A percentile compares a stretch with the other conserved stretches of the same genome.
These are phyloP conservation scores for Leptopilina clavipes DNA, from an alignment of 1,140 invertebrate genomes.

Conservation along the genomic window DNA sequence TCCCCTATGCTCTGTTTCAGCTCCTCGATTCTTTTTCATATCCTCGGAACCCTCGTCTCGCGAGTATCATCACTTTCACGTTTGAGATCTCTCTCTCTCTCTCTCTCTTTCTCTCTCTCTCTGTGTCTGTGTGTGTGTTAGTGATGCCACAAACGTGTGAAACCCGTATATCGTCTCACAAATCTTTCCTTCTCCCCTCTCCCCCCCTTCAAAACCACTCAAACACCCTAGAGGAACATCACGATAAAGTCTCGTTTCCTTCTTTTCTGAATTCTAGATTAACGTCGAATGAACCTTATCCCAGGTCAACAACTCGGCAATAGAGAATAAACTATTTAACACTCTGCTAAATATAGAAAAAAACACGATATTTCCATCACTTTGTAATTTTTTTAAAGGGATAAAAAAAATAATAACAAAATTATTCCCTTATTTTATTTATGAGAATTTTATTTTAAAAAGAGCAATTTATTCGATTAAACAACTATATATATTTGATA, in stretches of 20 bases:
- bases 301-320: neutral
- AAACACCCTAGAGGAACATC: conserved; percentile 26
- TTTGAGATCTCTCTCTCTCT: neutral
- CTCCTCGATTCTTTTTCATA: conserved; percentile 22
- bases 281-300: neutral
- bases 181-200: neutral
- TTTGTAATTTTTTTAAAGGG: no score
- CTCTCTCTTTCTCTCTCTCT: neutral
- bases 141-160: neutral
- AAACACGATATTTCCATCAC: no score
- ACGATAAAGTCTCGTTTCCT: conserved; percentile 25
- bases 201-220: neutral
- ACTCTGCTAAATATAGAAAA: neutral
- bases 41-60: conserved; percentile 25
- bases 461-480: no score
- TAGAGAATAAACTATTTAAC: conserved; percentile 10
- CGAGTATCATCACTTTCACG: conserved; percentile 24
- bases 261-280: conserved; percentile 19
- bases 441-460: no score
- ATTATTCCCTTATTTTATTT: no score
- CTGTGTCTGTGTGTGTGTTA: no score
- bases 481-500: no score
- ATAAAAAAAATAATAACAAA: no score
- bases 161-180: conserved; percentile 17
- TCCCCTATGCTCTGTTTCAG: conserved; percentile 31